These are phyloP conservation scores for Vesta saturnalis DNA, from an alignment of 2,888 invertebrate genomes.

Conservation along the genomic window DNA sequence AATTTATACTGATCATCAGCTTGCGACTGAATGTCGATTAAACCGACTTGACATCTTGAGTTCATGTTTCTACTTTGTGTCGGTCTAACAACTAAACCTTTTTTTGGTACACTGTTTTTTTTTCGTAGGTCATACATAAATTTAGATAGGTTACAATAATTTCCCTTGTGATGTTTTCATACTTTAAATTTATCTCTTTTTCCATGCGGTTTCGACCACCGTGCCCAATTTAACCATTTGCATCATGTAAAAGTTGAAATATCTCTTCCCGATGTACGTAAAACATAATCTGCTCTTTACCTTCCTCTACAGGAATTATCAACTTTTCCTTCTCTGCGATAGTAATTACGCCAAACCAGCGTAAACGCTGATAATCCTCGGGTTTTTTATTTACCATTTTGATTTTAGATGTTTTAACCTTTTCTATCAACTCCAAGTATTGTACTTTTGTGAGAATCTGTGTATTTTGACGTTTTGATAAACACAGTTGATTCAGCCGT, in stretches of 20 bases:
- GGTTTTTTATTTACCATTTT: not conserved
- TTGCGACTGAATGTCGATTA: slow-evolving; percentile 20
- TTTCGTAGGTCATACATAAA: slow-evolving; percentile 19
- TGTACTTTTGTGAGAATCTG: slow-evolving; percentile 22
- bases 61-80: slow-evolving; percentile 11
- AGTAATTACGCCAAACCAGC: slow-evolving; percentile 22
- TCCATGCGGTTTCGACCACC: slow-evolving; percentile 24
- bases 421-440: slow-evolving; percentile 20
- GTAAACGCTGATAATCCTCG: slow-evolving; percentile 6
- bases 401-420: too few relatives aligned
- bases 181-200: slow-evolving; percentile 23
- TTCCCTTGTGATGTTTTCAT: not conserved
- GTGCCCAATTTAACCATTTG: slow-evolving; percentile 28
- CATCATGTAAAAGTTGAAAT: slow-evolving; percentile 31
- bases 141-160: too few relatives aligned
- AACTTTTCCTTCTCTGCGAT: slow-evolving; percentile 29
- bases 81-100: slow-evolving; percentile 16
- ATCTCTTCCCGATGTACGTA: slow-evolving; percentile 26
- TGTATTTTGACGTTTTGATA: slow-evolving; percentile 23
- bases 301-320: slow-evolving; percentile 26
- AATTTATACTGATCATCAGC: slow-evolving; percentile 51
- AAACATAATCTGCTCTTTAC: slow-evolving; percentile 13
- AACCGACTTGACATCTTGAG: slow-evolving; percentile 21
- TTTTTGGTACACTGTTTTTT: slow-evolving; percentile 15
- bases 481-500: slow-evolving; percentile 18